Evolutionary conservation across 2,113 vertebrate genomes (phyloP).

Genomic region (Globicephala melas): DNA sequence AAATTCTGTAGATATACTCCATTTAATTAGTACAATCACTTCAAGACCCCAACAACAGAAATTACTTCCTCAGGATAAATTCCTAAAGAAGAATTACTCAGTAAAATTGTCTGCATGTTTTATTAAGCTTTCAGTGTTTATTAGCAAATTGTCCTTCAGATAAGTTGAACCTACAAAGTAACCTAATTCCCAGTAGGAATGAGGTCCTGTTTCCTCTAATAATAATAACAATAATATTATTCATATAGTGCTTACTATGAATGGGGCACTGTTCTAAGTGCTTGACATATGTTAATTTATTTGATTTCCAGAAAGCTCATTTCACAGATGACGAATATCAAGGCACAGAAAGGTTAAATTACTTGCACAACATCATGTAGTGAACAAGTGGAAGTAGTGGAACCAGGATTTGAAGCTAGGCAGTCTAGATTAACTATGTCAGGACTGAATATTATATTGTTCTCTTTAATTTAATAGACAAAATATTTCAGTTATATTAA

Average conservation of each 20-base stretch:
- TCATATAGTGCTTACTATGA: neutral
- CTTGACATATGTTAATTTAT: neutral
- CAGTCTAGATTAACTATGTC: neutral
- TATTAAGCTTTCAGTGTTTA: too few relatives aligned
- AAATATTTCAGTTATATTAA: neutral
- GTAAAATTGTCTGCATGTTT: too few relatives aligned
- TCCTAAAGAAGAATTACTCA: too few relatives aligned
- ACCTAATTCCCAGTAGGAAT: too few relatives aligned
- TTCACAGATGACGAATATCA: neutral
- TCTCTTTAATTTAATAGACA: neutral
- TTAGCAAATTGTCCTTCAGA: too few relatives aligned
- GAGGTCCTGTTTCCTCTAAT: too few relatives aligned
- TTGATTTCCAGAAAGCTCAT: neutral
- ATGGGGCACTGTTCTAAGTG: neutral
- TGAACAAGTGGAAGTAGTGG: neutral
- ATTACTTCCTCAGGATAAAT: too few relatives aligned
- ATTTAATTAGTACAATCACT: too few relatives aligned
- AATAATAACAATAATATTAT: neutral
- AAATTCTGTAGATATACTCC: too few relatives aligned
- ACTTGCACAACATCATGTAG: neutral
- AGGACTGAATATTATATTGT: neutral
- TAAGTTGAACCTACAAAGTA: too few relatives aligned
- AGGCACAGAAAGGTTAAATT: neutral
- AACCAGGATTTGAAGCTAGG: neutral
- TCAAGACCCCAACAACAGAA: too few relatives aligned